phyloP scores from a whole-genome alignment of 2,888 invertebrate species.

The Ceriagrion tenellum region DNA sequence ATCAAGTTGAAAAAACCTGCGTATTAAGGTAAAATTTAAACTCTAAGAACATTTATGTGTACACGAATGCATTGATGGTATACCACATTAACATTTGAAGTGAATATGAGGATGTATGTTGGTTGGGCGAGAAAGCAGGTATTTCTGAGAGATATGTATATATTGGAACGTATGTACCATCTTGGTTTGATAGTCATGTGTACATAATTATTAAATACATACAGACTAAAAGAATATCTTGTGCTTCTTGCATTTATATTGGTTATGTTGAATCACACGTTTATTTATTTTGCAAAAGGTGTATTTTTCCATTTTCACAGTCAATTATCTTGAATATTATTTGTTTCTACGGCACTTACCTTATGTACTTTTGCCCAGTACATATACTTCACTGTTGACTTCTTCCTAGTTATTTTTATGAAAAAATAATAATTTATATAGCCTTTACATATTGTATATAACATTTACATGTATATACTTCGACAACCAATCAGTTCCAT shows the following conservation, averaged over 20 bases:
- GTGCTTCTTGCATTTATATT: constrained; percentile 77
- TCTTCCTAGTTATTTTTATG: constrained; percentile 70
- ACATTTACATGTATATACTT: constrained; percentile 71
- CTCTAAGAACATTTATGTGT: constrained; percentile 56
- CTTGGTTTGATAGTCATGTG: constrained; percentile 65
- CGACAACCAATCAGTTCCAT: constrained; percentile 70
- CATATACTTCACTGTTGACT: constrained; percentile 70
- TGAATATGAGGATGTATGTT: constrained; percentile 59
- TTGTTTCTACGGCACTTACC: constrained; percentile 83
- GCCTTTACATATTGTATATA: constrained; percentile 65
- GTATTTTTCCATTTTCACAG: constrained; percentile 76
- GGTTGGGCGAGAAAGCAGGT: constrained; percentile 64
- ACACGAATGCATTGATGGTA: constrained; percentile 58
- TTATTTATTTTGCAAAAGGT: constrained; percentile 84
- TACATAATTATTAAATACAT: constrained; percentile 67
- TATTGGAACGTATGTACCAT: constrained; percentile 66
- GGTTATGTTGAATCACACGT: constrained; percentile 75
- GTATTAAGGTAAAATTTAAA: neutral
- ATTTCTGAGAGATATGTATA: constrained; percentile 60
- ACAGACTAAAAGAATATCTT: constrained; percentile 69
- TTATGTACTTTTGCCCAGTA: constrained; percentile 72
- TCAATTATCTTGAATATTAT: constrained; percentile 80
- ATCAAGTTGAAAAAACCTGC: neutral
- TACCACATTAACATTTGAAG: constrained; percentile 47
- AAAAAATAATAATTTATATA: constrained; percentile 68